Base-by-base conservation (phyloP, 1,140 invertebrate species). In the Asbolus verrucosus region DNA sequence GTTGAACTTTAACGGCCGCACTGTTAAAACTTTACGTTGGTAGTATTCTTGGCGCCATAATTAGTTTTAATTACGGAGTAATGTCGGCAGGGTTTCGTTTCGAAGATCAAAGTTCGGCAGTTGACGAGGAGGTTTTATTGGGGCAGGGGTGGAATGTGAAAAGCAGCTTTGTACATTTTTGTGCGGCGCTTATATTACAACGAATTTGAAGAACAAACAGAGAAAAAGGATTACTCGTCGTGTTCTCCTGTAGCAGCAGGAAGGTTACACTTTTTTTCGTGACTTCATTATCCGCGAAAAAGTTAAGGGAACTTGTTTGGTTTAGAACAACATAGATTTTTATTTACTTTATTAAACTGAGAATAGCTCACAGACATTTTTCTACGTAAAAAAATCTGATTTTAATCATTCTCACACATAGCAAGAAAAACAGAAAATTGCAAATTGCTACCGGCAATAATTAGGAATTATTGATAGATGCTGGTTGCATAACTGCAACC, bases 331-430 rank as follows among this genome's bases (percentile, higher is more conserved):
- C 15, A 14, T 4, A 21, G 5, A n/a, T 54, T 54, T 27, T 16
- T 11, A 21, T 19, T 19, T n/a, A n/a, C n/a, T 27, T 54, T 54
- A 54, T 54, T 54, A 54, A 54, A n/a, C n/a, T n/a, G n/a, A n/a
- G n/a, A n/a, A n/a, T n/a, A n/a, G n/a, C n/a, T n/a, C n/a, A n/a
- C n/a, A n/a, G n/a, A n/a, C n/a, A n/a, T n/a, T n/a, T n/a, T n/a
- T n/a, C n/a, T n/a, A n/a, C n/a, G n/a, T n/a, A n/a, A n/a, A n/a
- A n/a, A n/a, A n/a, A n/a, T n/a, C n/a, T n/a, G n/a, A n/a, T n/a
- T n/a, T n/a, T n/a, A n/a, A n/a, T n/a, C n/a, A n/a, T n/a, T n/a
- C n/a, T n/a, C n/a, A n/a, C n/a, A n/a, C n/a, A n/a, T n/a, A n/a
- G n/a, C n/a, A n/a, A n/a, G n/a, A n/a, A n/a, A n/a, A n/a, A n/a